Base-by-base conservation (phyloP, 2,888 invertebrate species). In the Drosophila pseudotalamancana region DNA sequence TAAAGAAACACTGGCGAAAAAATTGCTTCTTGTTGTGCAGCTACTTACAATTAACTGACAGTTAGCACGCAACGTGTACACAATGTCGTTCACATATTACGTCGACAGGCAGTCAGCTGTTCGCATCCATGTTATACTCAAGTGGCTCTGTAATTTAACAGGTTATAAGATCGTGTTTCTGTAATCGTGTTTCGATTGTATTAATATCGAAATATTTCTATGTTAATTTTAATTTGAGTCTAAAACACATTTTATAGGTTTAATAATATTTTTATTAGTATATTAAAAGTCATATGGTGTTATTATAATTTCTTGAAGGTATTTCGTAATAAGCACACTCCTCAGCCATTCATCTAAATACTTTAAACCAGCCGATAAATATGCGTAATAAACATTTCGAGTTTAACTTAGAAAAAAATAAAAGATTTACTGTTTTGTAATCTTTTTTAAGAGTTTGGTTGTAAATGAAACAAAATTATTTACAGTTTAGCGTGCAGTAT, bases 261-360 rank as follows among this genome's bases (percentile, higher is more conserved):
- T 83, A 83, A 79, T 86, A 76, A 80, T 85, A 82, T 83, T 66
- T 80, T 81, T 81, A 81, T 81, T 86, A 86, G 84, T 70, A 73
- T 80, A 68, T 77, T 81, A 86, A 86, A 81, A 83, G 80, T 86
- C 87, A 80, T 80, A 86, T 86, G 87, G 77, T 80, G 83, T 83
- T 83, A 76, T 80, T 73, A 80, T 80, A 79, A 76, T 72, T 72
- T 86, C 67, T 83, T 86, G 84, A 86, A 80, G 65, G 77, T 81
- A 80, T 73, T 83, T 86, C 70, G 67, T 86, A 81, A 70, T 76
- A 86, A 81, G 87, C 87, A 83, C 77, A 83, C 56, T 74, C 27
- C 57, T 75, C 75, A 74, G 66, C 76, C 60, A 57, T 42, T 48
- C 35, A 27, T 61, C 16, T 55, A 46, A 29, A 31, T 39, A 67